Evolutionary conservation across 2,113 vertebrate species (phyloP).

Genomic region (Ceyx melanurus): DNA sequence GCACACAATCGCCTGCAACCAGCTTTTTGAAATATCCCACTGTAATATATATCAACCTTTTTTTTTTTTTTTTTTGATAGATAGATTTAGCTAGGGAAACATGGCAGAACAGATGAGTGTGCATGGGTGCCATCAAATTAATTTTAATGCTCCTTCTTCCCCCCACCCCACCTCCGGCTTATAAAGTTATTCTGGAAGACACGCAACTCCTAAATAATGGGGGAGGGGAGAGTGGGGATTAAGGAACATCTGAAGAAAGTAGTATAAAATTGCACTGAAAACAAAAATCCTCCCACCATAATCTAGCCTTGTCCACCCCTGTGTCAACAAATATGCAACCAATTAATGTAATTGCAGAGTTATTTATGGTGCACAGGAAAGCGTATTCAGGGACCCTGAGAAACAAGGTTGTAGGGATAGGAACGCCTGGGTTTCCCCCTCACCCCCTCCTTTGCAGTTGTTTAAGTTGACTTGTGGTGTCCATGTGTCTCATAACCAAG

Average conservation of each 20-base stretch:
- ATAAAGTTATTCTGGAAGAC: constrained; percentile 67
- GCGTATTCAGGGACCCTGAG: constrained; percentile 73
- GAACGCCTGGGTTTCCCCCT: constrained; percentile 36
- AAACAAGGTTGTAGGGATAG: constrained; percentile 67
- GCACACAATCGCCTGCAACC: constrained; percentile 19
- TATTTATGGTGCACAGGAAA: constrained; percentile 81
- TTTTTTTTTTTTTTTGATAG: constrained; percentile 19
- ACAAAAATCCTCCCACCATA: constrained; percentile 67
- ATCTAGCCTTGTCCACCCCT: constrained; percentile 55
- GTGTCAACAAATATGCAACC: constrained; percentile 85
- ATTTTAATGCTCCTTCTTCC: constrained; percentile 27
- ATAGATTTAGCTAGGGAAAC: constrained; percentile 51
- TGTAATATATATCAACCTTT: constrained; percentile 42
- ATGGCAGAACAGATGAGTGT: constrained; percentile 40
- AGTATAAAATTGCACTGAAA: constrained; percentile 69
- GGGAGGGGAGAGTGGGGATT: constrained; percentile 35
- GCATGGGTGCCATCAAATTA: constrained; percentile 46
- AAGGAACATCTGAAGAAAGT: constrained; percentile 59
- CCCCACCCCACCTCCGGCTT: not conserved
- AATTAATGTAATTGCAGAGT: constrained; percentile 85
- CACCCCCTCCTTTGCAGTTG: constrained; percentile 62
- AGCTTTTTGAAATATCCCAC: constrained; percentile 31
- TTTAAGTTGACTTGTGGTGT: constrained; percentile 75
- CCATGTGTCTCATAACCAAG: constrained; percentile 78
- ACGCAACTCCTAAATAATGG: constrained; percentile 51